Conservation (phyloP, 2,888 invertebrate genomes). For the Conchocele bisecta region DNA sequence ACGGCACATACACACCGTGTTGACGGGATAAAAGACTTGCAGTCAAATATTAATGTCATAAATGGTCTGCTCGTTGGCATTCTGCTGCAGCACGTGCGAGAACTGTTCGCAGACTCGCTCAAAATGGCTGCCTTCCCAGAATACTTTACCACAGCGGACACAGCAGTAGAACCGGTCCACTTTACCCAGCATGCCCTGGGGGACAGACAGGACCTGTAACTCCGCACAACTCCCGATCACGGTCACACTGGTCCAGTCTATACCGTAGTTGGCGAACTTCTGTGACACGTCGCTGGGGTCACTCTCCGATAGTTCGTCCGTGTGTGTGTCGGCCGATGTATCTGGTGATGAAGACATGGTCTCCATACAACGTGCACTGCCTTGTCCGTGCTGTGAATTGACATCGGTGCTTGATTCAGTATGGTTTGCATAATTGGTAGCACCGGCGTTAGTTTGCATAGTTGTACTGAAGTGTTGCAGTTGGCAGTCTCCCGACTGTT, state of each 20-base stretch:
- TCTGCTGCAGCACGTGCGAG: slow-evolving; percentile 73
- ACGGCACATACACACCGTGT: too few species aligned
- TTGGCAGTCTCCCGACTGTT: background rate
- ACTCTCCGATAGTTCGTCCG: background rate
- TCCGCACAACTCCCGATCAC: slow-evolving; percentile 53
- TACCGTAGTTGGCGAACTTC: slow-evolving; percentile 51
- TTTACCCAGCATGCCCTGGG: slow-evolving; percentile 83
- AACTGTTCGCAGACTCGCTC: slow-evolving; percentile 75
- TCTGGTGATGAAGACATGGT: background rate
- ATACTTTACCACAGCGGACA: slow-evolving; percentile 89
- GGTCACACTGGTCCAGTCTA: slow-evolving; percentile 59
- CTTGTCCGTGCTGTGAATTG: background rate
- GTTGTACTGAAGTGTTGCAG: too few species aligned
- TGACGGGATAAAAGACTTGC: too few species aligned
- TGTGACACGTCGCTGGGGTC: background rate
- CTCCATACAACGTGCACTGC: background rate
- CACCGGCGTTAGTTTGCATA: background rate
- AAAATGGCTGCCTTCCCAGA: slow-evolving; percentile 87
- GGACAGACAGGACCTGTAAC: slow-evolving; percentile 84
- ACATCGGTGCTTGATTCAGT: background rate
- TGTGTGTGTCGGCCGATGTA: background rate
- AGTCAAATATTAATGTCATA: too few species aligned
- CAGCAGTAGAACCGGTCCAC: slow-evolving; percentile 88
- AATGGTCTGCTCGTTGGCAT: too few species aligned
- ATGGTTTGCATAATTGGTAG: background rate